These are phyloP conservation scores for Menura novaehollandiae DNA, from an alignment of 2,113 vertebrate genomes.

Conservation along the genomic window DNA sequence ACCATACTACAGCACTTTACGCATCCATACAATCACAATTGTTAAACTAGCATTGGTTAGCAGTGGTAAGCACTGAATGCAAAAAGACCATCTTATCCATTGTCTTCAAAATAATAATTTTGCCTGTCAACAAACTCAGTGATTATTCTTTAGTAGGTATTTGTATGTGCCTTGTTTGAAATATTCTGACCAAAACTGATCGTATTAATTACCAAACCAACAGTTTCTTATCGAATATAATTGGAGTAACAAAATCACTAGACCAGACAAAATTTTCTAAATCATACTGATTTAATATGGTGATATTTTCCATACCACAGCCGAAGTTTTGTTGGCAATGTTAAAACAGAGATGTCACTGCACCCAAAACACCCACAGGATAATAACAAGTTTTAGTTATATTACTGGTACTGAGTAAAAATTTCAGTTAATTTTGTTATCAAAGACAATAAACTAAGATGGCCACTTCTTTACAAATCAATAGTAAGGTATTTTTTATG, in stretches of 20 bases:
- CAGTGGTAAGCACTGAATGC: neutral
- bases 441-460: slow-evolving; percentile 1
- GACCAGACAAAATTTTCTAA: neutral
- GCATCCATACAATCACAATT: neutral
- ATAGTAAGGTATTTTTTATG: neutral
- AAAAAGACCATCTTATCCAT: slow-evolving; percentile 13
- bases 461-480: neutral
- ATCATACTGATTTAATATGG: neutral
- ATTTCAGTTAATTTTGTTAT: neutral
- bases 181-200: neutral
- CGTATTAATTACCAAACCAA: neutral
- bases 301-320: neutral
- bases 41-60: neutral
- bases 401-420: neutral
- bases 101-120: neutral
- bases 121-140: neutral
- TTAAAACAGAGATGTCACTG: neutral
- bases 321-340: neutral
- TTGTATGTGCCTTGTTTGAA: neutral
- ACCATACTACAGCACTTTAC: neutral
- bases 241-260: neutral
- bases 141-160: neutral
- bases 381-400: neutral
- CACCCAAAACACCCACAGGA: neutral
- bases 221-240: neutral